phyloP scores from a whole-genome alignment of 2,888 invertebrate genomes.

The Lamellibrachia columna region DNA sequence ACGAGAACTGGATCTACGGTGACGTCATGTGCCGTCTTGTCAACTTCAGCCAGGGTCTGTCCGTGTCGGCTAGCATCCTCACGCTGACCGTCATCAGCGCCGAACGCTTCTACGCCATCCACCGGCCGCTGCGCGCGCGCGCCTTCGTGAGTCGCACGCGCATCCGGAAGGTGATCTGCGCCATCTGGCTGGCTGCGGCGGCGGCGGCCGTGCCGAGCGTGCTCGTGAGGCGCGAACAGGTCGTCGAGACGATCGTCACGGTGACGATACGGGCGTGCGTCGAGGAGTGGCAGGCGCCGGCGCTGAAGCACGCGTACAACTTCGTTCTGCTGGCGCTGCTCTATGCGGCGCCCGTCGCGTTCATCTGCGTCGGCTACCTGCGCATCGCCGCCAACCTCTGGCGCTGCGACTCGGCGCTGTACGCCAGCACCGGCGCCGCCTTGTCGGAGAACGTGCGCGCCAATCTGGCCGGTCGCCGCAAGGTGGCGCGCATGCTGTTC shows the following conservation, averaged over 20 bases:
- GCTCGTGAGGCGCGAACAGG: constrained; percentile 32
- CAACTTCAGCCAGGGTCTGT: constrained; percentile 39
- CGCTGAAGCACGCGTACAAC: constrained; percentile 37
- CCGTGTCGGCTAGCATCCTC: constrained; percentile 37
- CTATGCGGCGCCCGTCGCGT: constrained; percentile 36
- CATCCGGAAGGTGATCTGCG: constrained; percentile 29
- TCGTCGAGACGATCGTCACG: constrained; percentile 27
- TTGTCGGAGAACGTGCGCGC: constrained; percentile 32
- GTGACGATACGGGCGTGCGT: constrained; percentile 30
- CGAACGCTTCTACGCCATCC: constrained; percentile 38
- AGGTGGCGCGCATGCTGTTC: constrained; percentile 41
- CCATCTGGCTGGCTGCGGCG: constrained; percentile 33
- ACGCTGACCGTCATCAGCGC: constrained; percentile 39
- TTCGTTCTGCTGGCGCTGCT: constrained; percentile 34
- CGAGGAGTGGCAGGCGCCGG: constrained; percentile 31
- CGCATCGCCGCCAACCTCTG: constrained; percentile 37
- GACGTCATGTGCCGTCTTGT: constrained; percentile 40
- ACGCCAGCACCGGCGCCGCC: constrained; percentile 32
- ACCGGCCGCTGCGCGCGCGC: constrained; percentile 34
- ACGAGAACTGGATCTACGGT: constrained; percentile 42
- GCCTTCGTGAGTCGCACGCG: constrained; percentile 36
- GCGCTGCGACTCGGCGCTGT: constrained; percentile 30
- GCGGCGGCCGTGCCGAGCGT: constrained; percentile 32
- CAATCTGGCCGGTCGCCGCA: constrained; percentile 32
- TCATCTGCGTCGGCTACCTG: constrained; percentile 38